These are phyloP conservation scores for Equus quagga DNA, from an alignment of 2,113 vertebrate species.

Conservation along the genomic window DNA sequence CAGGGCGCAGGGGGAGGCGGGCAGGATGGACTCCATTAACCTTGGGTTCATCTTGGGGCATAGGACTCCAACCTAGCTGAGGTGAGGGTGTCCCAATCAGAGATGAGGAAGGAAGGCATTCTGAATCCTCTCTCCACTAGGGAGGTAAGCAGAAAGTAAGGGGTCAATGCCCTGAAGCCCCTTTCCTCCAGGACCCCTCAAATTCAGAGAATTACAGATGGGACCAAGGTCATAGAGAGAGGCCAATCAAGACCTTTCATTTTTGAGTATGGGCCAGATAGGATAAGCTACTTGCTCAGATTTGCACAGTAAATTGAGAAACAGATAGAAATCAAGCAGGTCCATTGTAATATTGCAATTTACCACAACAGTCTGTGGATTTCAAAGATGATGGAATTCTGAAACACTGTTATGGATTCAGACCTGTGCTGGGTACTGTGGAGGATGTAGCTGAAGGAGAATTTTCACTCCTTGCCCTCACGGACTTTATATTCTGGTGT, in stretches of 20 bases:
- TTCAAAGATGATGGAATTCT: not conserved
- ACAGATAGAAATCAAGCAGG: not conserved
- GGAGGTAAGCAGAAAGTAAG: not conserved
- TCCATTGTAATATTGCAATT: not conserved
- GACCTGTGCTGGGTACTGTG: too few relatives aligned
- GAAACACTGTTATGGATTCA: accelerated
- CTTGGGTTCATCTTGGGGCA: not conserved
- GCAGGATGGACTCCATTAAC: not conserved
- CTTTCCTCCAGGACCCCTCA: not conserved
- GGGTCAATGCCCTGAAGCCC: not conserved
- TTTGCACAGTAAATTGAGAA: not conserved
- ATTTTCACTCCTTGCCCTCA: accelerated
- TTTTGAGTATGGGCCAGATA: not conserved
- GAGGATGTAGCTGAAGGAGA: not conserved
- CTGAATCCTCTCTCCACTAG: not conserved
- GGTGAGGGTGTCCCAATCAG: not conserved
- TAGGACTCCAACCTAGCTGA: not conserved
- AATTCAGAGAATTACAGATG: not conserved
- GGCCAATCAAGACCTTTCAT: not conserved
- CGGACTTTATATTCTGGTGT: not conserved
- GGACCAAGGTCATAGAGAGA: not conserved
- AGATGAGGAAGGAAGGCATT: not conserved
- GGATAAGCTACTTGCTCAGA: not conserved
- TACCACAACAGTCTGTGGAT: not conserved
- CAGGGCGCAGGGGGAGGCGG: too few relatives aligned